Conservation (phyloP, 2,113 vertebrate genomes). For the Plectropomus leopardus region DNA sequence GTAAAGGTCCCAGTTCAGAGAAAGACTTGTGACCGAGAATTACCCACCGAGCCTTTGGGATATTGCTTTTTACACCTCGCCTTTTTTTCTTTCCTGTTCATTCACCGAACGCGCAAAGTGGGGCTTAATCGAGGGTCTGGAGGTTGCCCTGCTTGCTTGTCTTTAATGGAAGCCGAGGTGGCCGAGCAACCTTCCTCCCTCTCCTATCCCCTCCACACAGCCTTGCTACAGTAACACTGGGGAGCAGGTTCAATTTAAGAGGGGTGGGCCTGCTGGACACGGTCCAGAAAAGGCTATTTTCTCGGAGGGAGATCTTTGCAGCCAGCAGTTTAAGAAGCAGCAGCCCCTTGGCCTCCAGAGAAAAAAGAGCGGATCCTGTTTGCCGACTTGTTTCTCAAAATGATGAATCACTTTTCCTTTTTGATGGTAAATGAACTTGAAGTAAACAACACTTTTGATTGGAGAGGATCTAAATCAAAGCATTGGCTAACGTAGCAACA, state of each 20-base stretch:
- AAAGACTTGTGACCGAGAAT: slow-evolving; percentile 73
- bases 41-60: slow-evolving; percentile 65
- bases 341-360: background rate
- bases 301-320: slow-evolving; percentile 18
- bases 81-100: slow-evolving; percentile 55
- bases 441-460: slow-evolving; percentile 17
- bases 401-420: slow-evolving; percentile 42
- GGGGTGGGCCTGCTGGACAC: slow-evolving; percentile 32
- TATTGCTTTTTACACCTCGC: slow-evolving; percentile 76
- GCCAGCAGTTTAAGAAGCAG: background rate
- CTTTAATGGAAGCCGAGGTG: slow-evolving; percentile 75
- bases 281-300: slow-evolving; percentile 50
- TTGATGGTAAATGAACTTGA: slow-evolving; percentile 43
- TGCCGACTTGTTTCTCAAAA: slow-evolving; percentile 31
- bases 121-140: slow-evolving; percentile 66
- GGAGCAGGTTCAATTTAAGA: slow-evolving; percentile 69
- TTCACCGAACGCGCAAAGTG: slow-evolving; percentile 45
- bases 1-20: slow-evolving; percentile 70
- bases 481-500: slow-evolving; percentile 4
- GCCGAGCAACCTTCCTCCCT: slow-evolving; percentile 41
- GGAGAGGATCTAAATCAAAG: background rate
- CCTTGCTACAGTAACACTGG: slow-evolving; percentile 38
- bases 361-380: background rate
- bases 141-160: slow-evolving; percentile 61
- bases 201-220: slow-evolving; percentile 11